Evolutionary conservation across 2,797 vertebrate genomes (phyloP).

Genomic region (Crocidura indochinensis): DNA sequence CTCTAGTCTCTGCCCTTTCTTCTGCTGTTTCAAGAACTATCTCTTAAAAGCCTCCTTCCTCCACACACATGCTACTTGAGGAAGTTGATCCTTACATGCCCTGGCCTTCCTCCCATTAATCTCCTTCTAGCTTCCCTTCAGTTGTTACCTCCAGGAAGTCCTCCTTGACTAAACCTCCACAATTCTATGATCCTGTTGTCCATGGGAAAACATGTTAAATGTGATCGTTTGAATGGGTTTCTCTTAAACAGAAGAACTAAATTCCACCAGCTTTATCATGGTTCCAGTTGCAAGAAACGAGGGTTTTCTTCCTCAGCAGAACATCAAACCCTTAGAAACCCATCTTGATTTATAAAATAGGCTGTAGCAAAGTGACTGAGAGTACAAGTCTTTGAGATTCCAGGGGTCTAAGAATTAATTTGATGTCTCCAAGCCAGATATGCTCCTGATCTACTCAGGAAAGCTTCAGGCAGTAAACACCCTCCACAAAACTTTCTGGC

Average conservation of each 20-base stretch:
- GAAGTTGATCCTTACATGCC: not conserved
- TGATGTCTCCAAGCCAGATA: not conserved
- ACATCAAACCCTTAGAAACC: not conserved
- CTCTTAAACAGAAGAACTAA: constrained; percentile 18
- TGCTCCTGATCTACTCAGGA: not conserved
- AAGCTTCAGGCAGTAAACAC: not conserved
- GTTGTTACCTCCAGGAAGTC: constrained; percentile 23
- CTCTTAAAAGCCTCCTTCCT: not conserved
- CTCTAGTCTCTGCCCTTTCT: not conserved
- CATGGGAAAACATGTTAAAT: not conserved
- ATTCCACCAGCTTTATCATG: not conserved
- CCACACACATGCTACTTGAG: not conserved
- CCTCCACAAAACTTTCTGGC: not conserved
- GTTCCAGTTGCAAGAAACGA: not conserved
- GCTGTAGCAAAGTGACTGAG: not conserved
- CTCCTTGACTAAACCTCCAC: constrained; percentile 22
- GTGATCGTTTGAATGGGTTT: constrained; percentile 6
- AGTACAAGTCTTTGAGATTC: not conserved
- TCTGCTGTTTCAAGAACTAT: not conserved
- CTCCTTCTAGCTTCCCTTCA: not conserved
- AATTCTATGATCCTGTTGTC: not conserved
- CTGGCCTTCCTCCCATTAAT: not conserved
- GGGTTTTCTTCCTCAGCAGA: not conserved
- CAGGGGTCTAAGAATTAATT: not conserved
- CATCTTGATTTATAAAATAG: not conserved